These are phyloP conservation scores for Acrobasis consociella DNA, from an alignment of 2,888 invertebrate species.

Conservation along the genomic window DNA sequence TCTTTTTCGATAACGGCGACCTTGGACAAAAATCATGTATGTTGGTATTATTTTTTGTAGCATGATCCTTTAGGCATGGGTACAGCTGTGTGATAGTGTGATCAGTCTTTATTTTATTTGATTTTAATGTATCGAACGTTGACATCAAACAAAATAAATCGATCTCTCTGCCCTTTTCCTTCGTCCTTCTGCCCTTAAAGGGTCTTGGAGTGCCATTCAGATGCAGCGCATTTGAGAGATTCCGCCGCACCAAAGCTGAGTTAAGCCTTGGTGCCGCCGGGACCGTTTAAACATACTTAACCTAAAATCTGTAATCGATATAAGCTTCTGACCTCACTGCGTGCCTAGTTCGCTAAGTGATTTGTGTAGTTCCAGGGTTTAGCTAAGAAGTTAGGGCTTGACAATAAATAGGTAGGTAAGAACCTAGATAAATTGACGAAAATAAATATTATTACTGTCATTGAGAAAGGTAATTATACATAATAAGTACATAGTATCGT, in stretches of 20 bases:
- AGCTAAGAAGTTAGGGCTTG: background rate
- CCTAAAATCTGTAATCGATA: constrained; percentile 32
- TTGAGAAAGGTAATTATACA: too few species aligned
- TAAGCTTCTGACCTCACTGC: constrained; percentile 20
- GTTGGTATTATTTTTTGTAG: too few species aligned
- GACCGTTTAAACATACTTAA: constrained; percentile 32
- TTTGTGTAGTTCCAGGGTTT: constrained; percentile 7
- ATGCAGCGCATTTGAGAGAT: constrained; percentile 28
- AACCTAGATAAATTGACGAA: too few species aligned
- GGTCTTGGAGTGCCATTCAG: constrained; percentile 26
- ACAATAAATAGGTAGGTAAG: background rate
- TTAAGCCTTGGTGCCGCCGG: constrained; percentile 1
- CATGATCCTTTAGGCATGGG: too few species aligned
- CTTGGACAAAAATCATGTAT: too few species aligned
- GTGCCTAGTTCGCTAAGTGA: constrained; percentile 6
- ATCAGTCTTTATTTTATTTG: too few species aligned
- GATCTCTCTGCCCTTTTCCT: background rate
- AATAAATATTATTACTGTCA: too few species aligned
- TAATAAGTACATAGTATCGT: too few species aligned
- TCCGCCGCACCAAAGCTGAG: constrained; percentile 10
- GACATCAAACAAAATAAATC: background rate
- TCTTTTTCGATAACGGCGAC: too few species aligned
- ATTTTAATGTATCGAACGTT: background rate
- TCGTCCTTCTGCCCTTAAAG: constrained; percentile 11
- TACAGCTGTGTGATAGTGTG: too few species aligned